Evolutionary conservation across 2,797 vertebrate genomes (phyloP), one percentile per base, ranked within the genome.

Genomic region (Kryptolebias ocellatus): DNA sequence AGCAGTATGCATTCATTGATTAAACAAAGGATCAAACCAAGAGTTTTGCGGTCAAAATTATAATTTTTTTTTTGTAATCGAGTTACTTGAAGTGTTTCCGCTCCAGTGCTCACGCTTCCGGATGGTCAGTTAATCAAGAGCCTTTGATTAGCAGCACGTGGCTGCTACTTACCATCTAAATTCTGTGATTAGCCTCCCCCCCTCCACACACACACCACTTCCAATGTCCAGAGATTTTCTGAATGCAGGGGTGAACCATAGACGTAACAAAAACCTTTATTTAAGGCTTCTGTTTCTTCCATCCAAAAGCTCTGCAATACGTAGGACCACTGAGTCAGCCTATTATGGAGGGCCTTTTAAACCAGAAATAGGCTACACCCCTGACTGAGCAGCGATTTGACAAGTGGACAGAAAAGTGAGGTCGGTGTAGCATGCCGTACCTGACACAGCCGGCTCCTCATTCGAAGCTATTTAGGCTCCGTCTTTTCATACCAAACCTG

Each of bases 361-460:
- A 70, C 5, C 80, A 78, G 79, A 76, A 88, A 83, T 70, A 44
- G 83, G 59, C 79, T 66, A 14, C 72, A 85, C 76, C 81, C 83
- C 71, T 67, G 83, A 87, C 53, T 75, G 83, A 79, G 82, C 86
- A 86, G 68, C 64, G 29, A 60, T 87, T 79, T 88, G 87, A 84
- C 77, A 83, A 83, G 72, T 50, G 37, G 78, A 80, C 79, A 59
- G 72, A 64, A 60, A 72, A 72, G 73, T 58, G 75, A 60, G 79
- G 83, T 81, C 79, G 76, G 78, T 72, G 86, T 60, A 70, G 78
- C 79, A n/a, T 68, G 51, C 39, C 42, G 6, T 86, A 91, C 87
- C 87, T 87, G 80, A 80, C 62, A 58, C 81, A 79, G 84, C 83
- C 83, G 85, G 78, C 85, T 81, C 37, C 72, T 80, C 60, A 5